Conservation (phyloP, 2,797 vertebrate species). For the Brachymystax lenok region DNA sequence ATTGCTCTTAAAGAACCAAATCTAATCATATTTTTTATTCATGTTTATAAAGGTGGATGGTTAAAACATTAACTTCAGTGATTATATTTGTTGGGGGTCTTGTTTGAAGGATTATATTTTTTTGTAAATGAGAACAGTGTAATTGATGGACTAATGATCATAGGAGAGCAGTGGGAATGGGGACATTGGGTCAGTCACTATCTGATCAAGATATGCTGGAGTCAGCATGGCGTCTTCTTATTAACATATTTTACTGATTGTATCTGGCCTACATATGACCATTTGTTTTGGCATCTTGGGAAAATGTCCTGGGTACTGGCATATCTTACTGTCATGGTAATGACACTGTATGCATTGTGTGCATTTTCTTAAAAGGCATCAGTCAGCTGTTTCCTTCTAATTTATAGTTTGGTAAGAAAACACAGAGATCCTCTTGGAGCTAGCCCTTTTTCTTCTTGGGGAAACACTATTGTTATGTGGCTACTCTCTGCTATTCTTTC, state of each 20-base stretch:
- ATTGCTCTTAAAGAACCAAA: too few relatives aligned
- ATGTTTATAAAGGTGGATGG: slow-evolving; percentile 1
- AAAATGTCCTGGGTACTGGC: neutral
- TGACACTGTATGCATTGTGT: neutral
- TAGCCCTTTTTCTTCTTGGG: neutral
- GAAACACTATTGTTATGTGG: neutral
- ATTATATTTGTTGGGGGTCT: neutral
- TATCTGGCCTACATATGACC: slow-evolving; percentile 14
- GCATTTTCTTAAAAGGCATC: neutral
- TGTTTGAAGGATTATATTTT: too few relatives aligned
- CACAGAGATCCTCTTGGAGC: neutral
- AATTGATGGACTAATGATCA: slow-evolving; percentile 38
- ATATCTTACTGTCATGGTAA: neutral
- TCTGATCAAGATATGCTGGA: slow-evolving; percentile 40
- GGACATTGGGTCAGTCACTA: slow-evolving; percentile 43
- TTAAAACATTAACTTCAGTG: slow-evolving; percentile 30
- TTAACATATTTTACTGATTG: slow-evolving; percentile 17
- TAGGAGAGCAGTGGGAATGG: slow-evolving; percentile 46
- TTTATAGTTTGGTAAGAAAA: neutral
- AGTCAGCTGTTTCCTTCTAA: neutral
- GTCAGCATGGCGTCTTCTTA: slow-evolving; percentile 55
- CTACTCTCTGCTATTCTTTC: neutral
- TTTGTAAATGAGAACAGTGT: neutral
- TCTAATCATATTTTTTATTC: neutral
- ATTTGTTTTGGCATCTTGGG: neutral